A percentile compares a stretch with the other conserved stretches of the same genome.
phyloP scores from a whole-genome alignment of 2,113 vertebrate species.

The Hyla sarda region DNA sequence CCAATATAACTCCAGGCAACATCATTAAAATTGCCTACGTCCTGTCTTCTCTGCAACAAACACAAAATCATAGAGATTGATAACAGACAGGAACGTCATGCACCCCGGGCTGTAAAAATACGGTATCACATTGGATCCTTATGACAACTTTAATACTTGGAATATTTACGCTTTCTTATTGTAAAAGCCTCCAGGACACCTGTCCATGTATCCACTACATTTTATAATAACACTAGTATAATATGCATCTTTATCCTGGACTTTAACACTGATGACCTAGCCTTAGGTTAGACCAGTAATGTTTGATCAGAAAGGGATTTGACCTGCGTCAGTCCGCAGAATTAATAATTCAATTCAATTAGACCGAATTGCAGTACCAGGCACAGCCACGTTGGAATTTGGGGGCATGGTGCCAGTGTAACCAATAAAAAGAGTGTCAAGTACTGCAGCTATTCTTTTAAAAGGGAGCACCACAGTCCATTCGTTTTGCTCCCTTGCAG shows the following conservation, averaged over 20 bases:
- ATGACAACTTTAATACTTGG: constrained; percentile 39
- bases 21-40: constrained; percentile 40
- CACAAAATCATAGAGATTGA: constrained; percentile 39
- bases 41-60: constrained; percentile 23
- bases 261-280: too few relatives aligned
- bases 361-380: too few relatives aligned
- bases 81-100: constrained; percentile 14
- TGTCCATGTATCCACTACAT: constrained; percentile 13
- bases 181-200: neutral
- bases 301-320: too few relatives aligned
- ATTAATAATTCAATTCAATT: too few relatives aligned
- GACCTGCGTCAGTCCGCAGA: too few relatives aligned
- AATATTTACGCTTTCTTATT: constrained; percentile 25
- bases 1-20: constrained; percentile 30
- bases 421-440: too few relatives aligned
- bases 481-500: too few relatives aligned
- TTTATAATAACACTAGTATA: neutral
- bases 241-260: neutral
- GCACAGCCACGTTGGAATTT: too few relatives aligned
- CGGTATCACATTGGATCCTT: constrained; percentile 20
- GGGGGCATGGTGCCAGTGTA: too few relatives aligned
- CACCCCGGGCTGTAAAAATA: neutral
- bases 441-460: too few relatives aligned
- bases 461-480: too few relatives aligned
- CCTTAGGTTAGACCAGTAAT: too few relatives aligned